Evolutionary conservation across 2,113 vertebrate genomes (phyloP), one percentile per base, ranked within the genome.

Genomic region (Sinocyclocheilus anshuiensis): DNA sequence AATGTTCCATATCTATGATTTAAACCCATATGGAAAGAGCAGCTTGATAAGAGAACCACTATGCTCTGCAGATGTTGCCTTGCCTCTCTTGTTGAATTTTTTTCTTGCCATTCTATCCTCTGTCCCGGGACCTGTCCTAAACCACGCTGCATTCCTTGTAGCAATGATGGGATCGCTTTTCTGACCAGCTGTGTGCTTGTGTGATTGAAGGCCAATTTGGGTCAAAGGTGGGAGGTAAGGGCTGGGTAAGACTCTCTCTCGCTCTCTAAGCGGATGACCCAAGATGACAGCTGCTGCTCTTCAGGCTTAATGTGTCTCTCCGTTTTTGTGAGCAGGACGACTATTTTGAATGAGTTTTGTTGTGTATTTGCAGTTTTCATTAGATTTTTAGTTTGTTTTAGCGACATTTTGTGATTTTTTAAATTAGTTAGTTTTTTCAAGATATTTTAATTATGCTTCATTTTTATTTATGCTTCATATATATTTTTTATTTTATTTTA

Each of bases 211-310:
- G 45, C 11, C 71, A 57, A 77, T 80, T 16, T 84, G 81, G 77
- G 45, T 71, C 45, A 67, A 57, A 69, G 42, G 76, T 18, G 48
- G 74, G 76, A 53, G 26, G 26, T 33, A 18, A 55, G 26, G 24
- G 75, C 4, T 53, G 36, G 39, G 36, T 84, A 53, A 69, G n/a
- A 77, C 71, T 79, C 50, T 85, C n/a, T 80, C 59, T 85, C 57
- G 16, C 50, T 78, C 12, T 90, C 87, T 89, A 89, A 92, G 88
- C 74, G 90, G 81, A 91, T 92, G 90, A 94, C 88, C 55, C 89
- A 93, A 92, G 91, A 87, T 8, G 11, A 91, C 92, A 92, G 86
- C 87, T 93, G 95, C 91, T 94, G 96, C 93, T 93, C 92, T 77
- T 79, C 89, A 88, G 89, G 81, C 87, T 89, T 87, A 78, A 75